A percentile compares a stretch with the other conserved stretches of the same genome.
Evolutionary conservation across 2,888 invertebrate genomes (phyloP).

Genomic region (Nebria salina): DNA sequence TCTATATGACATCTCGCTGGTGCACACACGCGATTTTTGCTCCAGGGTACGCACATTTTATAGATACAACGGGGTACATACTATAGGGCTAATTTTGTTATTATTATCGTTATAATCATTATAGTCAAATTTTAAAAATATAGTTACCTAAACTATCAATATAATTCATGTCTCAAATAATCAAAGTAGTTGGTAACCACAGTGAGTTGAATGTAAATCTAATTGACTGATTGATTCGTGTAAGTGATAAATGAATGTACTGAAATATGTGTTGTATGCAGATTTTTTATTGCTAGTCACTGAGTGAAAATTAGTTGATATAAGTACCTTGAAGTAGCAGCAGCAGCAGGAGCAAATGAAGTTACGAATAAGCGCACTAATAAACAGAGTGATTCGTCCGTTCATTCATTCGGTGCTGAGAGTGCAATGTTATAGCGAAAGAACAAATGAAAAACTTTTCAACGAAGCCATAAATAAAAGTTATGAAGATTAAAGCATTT

Average conservation of each 20-base stretch:
- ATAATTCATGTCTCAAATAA: too few relatives aligned
- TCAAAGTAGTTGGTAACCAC: too few relatives aligned
- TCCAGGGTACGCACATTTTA: neutral
- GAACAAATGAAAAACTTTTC: constrained; percentile 27
- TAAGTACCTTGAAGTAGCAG: neutral
- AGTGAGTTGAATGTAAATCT: too few relatives aligned
- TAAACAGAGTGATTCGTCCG: neutral
- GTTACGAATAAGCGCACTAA: neutral
- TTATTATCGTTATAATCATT: too few relatives aligned
- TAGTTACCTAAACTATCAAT: too few relatives aligned
- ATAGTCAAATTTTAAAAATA: too few relatives aligned
- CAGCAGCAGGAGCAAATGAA: neutral
- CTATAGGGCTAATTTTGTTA: too few relatives aligned
- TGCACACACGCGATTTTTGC: neutral
- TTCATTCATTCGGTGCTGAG: neutral
- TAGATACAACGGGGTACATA: neutral
- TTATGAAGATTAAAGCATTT: constrained; percentile 44
- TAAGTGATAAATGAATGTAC: too few relatives aligned
- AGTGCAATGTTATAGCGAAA: constrained; percentile 8
- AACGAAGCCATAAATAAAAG: constrained; percentile 40
- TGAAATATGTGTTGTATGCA: too few relatives aligned
- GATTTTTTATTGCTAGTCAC: too few relatives aligned
- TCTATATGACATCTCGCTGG: neutral
- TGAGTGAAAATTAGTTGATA: too few relatives aligned
- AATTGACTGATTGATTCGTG: too few relatives aligned